Evolutionary conservation across 92 coral and sea anemone species (phyloP).

Genomic region (Nematostella vectensis): DNA sequence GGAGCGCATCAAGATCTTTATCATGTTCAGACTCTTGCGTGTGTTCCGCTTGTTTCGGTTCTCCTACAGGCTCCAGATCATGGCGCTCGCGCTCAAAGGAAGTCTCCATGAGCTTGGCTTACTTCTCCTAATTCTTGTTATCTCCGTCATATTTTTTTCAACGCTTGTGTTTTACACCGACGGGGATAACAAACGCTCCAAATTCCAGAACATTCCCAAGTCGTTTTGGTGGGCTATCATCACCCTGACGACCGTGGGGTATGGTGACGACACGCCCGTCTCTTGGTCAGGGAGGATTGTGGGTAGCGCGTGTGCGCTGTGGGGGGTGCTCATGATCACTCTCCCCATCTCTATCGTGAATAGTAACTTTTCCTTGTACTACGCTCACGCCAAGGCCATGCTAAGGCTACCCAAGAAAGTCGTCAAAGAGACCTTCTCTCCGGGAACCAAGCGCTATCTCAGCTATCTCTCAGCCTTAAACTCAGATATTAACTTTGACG

Average conservation of each 20-base stretch:
- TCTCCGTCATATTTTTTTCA: constrained; percentile 59
- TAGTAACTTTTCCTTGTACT: constrained; percentile 68
- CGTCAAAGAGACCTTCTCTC: constrained; percentile 41
- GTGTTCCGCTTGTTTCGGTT: constrained; percentile 63
- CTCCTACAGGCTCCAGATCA: constrained; percentile 62
- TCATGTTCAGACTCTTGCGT: constrained; percentile 50
- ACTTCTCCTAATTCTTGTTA: constrained; percentile 45
- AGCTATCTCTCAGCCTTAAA: constrained; percentile 23
- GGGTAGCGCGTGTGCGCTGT: constrained; percentile 65
- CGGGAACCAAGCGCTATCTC: constrained; percentile 48
- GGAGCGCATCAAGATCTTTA: constrained; percentile 46
- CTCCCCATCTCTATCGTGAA: constrained; percentile 72
- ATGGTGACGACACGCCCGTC: constrained; percentile 75
- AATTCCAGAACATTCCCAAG: constrained; percentile 59
- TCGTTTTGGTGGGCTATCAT: constrained; percentile 86
- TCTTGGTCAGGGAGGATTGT: constrained; percentile 67
- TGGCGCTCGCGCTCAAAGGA: constrained; percentile 69
- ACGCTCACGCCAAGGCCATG: constrained; percentile 71
- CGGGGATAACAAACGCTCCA: constrained; percentile 19
- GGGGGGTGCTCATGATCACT: constrained; percentile 69
- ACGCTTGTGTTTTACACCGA: constrained; percentile 66
- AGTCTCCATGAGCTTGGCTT: constrained; percentile 62
- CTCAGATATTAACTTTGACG: constrained; percentile 28
- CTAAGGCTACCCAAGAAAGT: constrained; percentile 63
- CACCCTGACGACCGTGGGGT: constrained; percentile 82